Evolutionary conservation across 2,113 vertebrate species (phyloP).

Genomic region (Peromyscus leucopus): DNA sequence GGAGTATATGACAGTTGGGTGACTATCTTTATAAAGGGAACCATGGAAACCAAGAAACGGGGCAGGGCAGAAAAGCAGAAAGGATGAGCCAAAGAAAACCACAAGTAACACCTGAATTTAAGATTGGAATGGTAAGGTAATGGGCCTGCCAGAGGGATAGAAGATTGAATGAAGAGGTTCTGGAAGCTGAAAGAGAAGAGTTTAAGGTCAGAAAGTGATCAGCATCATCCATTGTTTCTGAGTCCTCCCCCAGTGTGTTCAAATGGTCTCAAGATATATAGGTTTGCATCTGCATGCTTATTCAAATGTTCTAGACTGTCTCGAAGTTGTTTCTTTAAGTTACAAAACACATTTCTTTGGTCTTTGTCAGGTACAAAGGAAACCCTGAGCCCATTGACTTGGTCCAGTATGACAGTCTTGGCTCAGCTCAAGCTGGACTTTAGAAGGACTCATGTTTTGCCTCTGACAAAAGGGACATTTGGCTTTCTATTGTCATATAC

Average conservation of each 20-base stretch:
- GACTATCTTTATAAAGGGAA: not conserved
- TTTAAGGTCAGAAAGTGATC: not conserved
- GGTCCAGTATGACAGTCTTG: no score
- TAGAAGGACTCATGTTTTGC: no score
- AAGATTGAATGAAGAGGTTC: not conserved
- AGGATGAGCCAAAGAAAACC: not conserved
- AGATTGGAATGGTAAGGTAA: not conserved
- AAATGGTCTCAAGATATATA: not conserved
- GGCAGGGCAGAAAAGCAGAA: not conserved
- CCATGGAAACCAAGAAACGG: not conserved
- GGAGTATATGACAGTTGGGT: not conserved
- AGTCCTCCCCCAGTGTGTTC: not conserved
- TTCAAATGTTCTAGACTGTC: not conserved
- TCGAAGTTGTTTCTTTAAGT: slow-evolving; percentile 38
- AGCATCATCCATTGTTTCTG: not conserved
- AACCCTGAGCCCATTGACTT: no score
- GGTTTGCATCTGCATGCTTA: not conserved
- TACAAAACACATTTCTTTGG: slow-evolving; percentile 41
- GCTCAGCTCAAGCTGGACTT: no score
- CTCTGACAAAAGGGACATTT: no score
- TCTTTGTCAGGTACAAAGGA: not conserved
- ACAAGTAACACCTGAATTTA: not conserved
- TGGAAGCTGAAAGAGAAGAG: not conserved
- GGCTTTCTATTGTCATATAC: no score
- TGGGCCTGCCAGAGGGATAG: not conserved